Evolutionary conservation across 2,797 vertebrate genomes (phyloP).

Genomic region (Silurus lanzhouensis): DNA sequence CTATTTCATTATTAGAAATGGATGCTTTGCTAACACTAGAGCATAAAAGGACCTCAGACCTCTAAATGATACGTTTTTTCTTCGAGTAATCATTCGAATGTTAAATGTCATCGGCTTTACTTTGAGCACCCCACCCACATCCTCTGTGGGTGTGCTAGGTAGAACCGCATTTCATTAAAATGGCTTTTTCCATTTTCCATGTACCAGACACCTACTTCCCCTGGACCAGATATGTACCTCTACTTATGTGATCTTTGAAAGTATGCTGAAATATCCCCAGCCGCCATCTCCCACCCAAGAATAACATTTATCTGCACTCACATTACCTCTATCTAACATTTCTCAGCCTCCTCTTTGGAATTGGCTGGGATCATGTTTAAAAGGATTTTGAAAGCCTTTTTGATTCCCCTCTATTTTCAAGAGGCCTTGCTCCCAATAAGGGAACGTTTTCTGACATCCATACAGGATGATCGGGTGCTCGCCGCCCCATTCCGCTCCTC

Average conservation of each 20-base stretch:
- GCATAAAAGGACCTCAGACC: neutral
- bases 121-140: neutral
- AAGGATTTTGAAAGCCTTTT: conserved; percentile 15
- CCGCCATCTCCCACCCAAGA: conserved; percentile 2
- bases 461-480: conserved; percentile 56
- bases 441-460: conserved; percentile 10
- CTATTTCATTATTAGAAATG: neutral
- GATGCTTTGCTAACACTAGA: neutral
- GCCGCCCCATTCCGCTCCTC: conserved; percentile 36
- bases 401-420: neutral
- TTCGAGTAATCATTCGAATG: neutral
- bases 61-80: neutral
- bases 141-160: conserved; percentile 9
- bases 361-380: conserved; percentile 16
- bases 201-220: conserved; percentile 25
- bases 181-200: neutral
- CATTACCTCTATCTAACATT: conserved; percentile 23
- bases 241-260: conserved; percentile 18
- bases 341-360: conserved; percentile 34
- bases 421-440: conserved; percentile 15
- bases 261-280: conserved; percentile 7
- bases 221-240: conserved; percentile 27
- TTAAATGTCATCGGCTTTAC: neutral
- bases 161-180: conserved; percentile 13
- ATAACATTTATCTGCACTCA: conserved; percentile 26